Percentiles rank a stretch among this genome's conserved stretches.
phyloP scores from a whole-genome alignment of 2,113 vertebrate genomes.

The Upupa epops region DNA sequence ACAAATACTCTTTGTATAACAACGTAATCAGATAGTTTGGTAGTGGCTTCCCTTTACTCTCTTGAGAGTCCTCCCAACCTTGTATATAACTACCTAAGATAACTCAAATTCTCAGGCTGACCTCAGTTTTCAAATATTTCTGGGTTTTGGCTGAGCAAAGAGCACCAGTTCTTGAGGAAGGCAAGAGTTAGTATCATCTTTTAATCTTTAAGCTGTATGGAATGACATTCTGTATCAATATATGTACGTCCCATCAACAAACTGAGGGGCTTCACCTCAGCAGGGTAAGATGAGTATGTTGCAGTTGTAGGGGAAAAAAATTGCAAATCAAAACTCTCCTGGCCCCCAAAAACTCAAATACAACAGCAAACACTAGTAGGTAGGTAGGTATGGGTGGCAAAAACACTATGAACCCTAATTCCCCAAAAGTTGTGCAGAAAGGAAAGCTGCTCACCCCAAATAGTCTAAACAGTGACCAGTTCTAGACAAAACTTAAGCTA shows the following conservation, averaged over 20 bases:
- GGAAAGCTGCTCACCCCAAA: fast-evolving
- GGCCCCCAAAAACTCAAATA: too few species aligned
- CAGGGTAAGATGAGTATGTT: background rate
- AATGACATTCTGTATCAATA: background rate
- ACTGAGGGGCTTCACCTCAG: background rate
- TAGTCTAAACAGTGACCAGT: background rate
- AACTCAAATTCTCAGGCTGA: background rate
- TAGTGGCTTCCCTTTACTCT: background rate
- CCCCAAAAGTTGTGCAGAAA: background rate
- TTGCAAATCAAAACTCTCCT: too few species aligned
- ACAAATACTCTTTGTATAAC: background rate
- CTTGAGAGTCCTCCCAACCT: background rate
- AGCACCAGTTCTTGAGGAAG: background rate
- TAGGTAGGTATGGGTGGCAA: too few species aligned
- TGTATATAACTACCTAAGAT: background rate
- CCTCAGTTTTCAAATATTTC: background rate
- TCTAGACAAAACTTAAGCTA: background rate
- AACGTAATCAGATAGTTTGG: background rate
- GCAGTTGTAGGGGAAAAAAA: too few species aligned
- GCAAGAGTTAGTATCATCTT: background rate
- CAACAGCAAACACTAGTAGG: too few species aligned
- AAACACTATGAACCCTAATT: background rate
- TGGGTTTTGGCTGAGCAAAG: background rate
- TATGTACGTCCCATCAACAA: background rate
- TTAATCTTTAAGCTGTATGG: background rate